phyloP scores from a whole-genome alignment of 2,113 vertebrate genomes.

The Hippocampus mohnikei region DNA sequence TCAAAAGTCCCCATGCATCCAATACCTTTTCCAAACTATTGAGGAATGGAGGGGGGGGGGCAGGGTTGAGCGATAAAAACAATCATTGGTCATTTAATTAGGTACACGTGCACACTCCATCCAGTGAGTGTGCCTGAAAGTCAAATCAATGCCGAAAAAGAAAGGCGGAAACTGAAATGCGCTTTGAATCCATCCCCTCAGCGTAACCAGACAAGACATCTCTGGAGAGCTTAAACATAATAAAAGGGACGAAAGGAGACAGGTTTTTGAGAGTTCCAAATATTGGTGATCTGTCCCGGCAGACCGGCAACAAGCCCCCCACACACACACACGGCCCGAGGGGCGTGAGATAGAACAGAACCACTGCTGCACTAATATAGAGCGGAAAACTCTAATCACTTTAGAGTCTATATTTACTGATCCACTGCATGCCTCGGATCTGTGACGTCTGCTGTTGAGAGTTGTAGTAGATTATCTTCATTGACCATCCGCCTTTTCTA shows the following conservation, averaged over 20 bases:
- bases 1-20: too few relatives aligned
- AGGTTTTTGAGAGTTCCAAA: neutral
- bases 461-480: neutral
- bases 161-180: neutral
- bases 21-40: too few relatives aligned
- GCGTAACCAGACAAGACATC: neutral
- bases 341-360: constrained; percentile 23
- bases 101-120: neutral
- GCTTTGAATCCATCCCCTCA: neutral
- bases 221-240: neutral
- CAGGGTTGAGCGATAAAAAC: too few relatives aligned
- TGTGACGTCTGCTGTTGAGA: neutral
- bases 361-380: constrained; percentile 37
- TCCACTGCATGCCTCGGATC: constrained; percentile 6
- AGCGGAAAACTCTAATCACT: constrained; percentile 31
- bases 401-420: constrained; percentile 4
- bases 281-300: constrained; percentile 33
- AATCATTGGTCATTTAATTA: neutral
- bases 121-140: neutral
- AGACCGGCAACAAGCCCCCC: constrained; percentile 15
- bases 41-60: too few relatives aligned
- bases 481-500: neutral
- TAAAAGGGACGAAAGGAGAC: neutral
- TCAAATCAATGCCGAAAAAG: neutral
- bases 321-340: neutral